Base-by-base conservation (phyloP, 2,797 vertebrate genomes). In the Nothura maculosa region DNA sequence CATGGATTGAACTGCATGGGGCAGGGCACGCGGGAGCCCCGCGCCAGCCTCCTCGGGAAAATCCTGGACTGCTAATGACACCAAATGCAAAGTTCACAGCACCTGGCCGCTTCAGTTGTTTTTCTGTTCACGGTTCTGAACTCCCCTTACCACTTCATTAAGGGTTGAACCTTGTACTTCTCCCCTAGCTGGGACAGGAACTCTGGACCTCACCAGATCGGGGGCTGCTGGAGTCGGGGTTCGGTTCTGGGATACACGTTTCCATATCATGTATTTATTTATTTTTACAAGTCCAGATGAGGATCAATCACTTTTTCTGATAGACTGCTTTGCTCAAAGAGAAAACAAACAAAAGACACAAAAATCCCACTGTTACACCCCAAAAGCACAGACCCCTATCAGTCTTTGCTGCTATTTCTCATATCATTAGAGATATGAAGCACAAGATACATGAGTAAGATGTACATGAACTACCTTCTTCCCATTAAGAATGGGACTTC, bases 61-160 rank as follows among this genome's bases (percentile, higher is more conserved):
- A 28, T 11, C 42, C 54, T 3, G 2, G 30, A 45, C 76, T 68
- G 58, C 4, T 62, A 8, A 3, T 13, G 62, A 40, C 0, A 15
- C 20, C 0, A 12, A 16, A 58, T 4, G 5, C 5, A 24, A 25
- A 34, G 10, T 1, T 4, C 50, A 5, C 32, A 2, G 28, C 3
- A 27, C 19, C 20, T 18, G 55, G 50, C n/a, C 4, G 7, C 30
- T 30, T 43, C 30, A 15, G 30, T 28, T 7, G 38, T 14, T 1
- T 1, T 45, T 43, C 4, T 36, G 12, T 38, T 32, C 34, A 32
- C 11, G 17, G 48, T 10, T 85, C 18, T 28, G 15, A 80, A 5
- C 24, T 22, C 38, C 20, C 14, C 5, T 40, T 24, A 1, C 2
- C 16, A 1, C 3, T 0, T 0, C 16, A 6, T 0, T 17, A 73